phyloP scores from a whole-genome alignment of 2,113 vertebrate species.

The Hipposideros armiger region DNA sequence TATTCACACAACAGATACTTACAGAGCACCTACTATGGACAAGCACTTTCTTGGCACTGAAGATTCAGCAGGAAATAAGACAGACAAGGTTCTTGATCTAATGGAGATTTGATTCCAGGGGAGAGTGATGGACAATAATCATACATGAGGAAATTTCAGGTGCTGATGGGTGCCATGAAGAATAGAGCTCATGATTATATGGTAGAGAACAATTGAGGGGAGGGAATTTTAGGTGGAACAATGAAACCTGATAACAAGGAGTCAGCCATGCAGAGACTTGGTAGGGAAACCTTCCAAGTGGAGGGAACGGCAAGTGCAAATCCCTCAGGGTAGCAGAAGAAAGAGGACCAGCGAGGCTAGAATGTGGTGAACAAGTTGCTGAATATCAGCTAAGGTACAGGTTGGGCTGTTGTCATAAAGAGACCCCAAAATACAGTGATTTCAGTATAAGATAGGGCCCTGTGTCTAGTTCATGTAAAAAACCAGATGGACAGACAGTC shows the following conservation, averaged over 20 bases:
- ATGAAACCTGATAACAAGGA: background rate
- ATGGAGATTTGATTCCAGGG: background rate
- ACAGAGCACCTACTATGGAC: too few relatives aligned
- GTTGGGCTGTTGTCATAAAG: background rate
- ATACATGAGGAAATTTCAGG: background rate
- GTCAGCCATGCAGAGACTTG: background rate
- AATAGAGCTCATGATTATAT: background rate
- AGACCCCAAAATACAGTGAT: background rate
- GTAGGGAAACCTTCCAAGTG: background rate
- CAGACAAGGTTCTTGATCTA: background rate
- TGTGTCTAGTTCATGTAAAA: background rate
- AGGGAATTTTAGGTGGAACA: background rate
- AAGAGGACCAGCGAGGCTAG: background rate
- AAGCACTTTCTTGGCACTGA: conserved; percentile 5
- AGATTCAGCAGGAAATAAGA: background rate
- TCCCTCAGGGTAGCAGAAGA: background rate
- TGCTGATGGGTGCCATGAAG: background rate
- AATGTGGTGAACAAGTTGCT: background rate
- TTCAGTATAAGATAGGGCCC: background rate
- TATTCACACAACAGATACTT: background rate
- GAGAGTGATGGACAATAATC: background rate
- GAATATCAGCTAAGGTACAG: background rate
- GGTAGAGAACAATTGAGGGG: background rate
- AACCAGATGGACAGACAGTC: too few relatives aligned
- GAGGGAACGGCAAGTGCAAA: background rate